These are phyloP conservation scores for Camptogramma bilineatum DNA, from an alignment of 2,888 invertebrate genomes.

Conservation along the genomic window DNA sequence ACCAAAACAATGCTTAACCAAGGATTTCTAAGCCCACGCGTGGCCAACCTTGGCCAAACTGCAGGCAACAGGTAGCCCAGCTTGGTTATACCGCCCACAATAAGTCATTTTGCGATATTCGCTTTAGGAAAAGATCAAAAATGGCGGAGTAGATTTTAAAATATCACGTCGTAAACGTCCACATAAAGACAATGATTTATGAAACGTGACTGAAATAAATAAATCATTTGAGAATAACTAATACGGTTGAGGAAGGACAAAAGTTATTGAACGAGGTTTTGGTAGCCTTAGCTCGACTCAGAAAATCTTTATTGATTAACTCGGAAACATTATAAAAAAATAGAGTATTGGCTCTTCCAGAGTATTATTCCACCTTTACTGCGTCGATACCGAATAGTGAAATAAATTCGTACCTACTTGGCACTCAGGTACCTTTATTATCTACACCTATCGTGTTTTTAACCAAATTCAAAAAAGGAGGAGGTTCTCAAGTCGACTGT, in stretches of 20 bases:
- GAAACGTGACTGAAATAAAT: conserved; percentile 36
- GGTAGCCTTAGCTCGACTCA: conserved; percentile 1
- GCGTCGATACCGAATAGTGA: no score
- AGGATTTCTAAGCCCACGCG: conserved; percentile 39
- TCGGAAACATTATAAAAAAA: no score
- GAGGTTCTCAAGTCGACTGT: no score
- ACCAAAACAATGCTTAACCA: conserved; percentile 40
- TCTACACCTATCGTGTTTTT: no score
- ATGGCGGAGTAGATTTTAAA: conserved; percentile 45
- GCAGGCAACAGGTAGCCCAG: conserved; percentile 44
- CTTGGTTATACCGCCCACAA: conserved; percentile 46
- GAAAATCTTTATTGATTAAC: background rate
- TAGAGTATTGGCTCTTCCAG: no score
- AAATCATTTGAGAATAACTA: conserved; percentile 26
- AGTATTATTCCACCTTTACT: no score
- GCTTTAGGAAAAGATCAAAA: conserved; percentile 47
- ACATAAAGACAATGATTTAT: conserved; percentile 38
- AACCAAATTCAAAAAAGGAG: no score
- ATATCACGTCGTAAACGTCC: conserved; percentile 46
- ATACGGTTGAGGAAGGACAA: conserved; percentile 7
- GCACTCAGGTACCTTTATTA: no score
- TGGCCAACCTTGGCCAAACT: conserved; percentile 46
- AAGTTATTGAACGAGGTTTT: conserved; percentile 12
- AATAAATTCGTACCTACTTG: no score
- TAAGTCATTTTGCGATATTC: conserved; percentile 42